A percentile compares a stretch with the other conserved stretches of the same genome.
These are phyloP conservation scores for Cheilosia scutellata DNA, from an alignment of 2,888 invertebrate genomes.

Conservation along the genomic window DNA sequence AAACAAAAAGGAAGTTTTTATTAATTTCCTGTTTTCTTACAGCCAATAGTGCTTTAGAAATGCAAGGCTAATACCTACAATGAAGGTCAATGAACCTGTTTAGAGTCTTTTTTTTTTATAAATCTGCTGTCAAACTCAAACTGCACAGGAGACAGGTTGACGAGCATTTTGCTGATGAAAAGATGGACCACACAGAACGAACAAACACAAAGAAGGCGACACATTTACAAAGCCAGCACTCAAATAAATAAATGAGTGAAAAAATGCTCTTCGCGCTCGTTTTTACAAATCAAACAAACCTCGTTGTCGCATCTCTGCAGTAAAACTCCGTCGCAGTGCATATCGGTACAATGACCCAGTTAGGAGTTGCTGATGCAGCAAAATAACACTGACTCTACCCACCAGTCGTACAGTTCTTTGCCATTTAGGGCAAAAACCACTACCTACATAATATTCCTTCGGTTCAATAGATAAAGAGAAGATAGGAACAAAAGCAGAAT, in stretches of 20 bases:
- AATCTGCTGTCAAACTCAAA: slow-evolving; percentile 21
- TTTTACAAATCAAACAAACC: neutral
- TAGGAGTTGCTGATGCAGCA: slow-evolving; percentile 68
- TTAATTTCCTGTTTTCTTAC: too few species aligned
- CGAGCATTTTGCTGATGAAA: neutral
- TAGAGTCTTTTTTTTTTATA: slow-evolving; percentile 4
- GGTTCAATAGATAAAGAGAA: too few species aligned
- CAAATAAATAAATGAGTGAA: neutral
- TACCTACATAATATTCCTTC: slow-evolving; percentile 4
- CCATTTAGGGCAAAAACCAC: slow-evolving; percentile 9
- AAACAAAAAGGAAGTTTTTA: too few species aligned
- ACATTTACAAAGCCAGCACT: neutral
- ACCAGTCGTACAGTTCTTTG: neutral
- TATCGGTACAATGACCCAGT: slow-evolving; percentile 67
- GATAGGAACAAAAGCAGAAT: neutral
- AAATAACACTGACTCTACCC: neutral
- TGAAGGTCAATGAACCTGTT: slow-evolving; percentile 17
- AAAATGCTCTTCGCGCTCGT: neutral
- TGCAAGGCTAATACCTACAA: too few species aligned
- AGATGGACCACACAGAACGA: slow-evolving; percentile 54
- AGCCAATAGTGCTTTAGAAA: too few species aligned
- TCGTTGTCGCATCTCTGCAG: neutral
- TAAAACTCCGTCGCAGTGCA: slow-evolving; percentile 25
- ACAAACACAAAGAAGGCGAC: slow-evolving; percentile 8
- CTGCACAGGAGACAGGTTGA: neutral